phyloP scores from a whole-genome alignment of 2,797 vertebrate genomes.

The Trachops cirrhosus region DNA sequence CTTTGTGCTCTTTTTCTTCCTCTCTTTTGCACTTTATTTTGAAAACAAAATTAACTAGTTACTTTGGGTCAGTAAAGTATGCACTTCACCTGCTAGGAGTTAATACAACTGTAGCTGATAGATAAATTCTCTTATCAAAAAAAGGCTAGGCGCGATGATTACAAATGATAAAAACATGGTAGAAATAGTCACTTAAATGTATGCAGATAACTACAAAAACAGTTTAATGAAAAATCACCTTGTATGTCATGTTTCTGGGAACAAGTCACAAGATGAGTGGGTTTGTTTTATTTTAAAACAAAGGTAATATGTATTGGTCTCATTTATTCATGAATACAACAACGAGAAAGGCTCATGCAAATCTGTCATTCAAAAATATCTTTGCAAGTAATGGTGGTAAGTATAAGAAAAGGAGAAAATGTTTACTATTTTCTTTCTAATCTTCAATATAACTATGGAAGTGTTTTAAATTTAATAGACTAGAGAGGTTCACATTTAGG shows the following conservation, averaged over 20 bases:
- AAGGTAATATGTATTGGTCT: not conserved
- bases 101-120: constrained; percentile 27
- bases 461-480: not conserved
- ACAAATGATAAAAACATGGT: not conserved
- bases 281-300: constrained; percentile 23
- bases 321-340: not conserved
- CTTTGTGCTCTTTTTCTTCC: not conserved
- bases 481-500: not conserved
- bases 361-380: not conserved
- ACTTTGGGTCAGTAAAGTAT: not conserved
- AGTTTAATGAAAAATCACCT: not conserved
- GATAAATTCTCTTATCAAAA: not conserved
- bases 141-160: constrained; percentile 8
- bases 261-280: not conserved
- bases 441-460: not conserved
- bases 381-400: constrained; percentile 51
- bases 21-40: not conserved
- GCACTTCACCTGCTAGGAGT: not conserved
- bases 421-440: not conserved
- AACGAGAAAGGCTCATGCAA: constrained; percentile 2
- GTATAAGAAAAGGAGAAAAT: constrained; percentile 46
- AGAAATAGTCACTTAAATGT: not conserved
- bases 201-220: not conserved
- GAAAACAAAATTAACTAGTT: not conserved
- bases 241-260: not conserved